These are phyloP conservation scores for Orientallactaga sibirica DNA, from an alignment of 2,797 vertebrate genomes.

Conservation along the genomic window DNA sequence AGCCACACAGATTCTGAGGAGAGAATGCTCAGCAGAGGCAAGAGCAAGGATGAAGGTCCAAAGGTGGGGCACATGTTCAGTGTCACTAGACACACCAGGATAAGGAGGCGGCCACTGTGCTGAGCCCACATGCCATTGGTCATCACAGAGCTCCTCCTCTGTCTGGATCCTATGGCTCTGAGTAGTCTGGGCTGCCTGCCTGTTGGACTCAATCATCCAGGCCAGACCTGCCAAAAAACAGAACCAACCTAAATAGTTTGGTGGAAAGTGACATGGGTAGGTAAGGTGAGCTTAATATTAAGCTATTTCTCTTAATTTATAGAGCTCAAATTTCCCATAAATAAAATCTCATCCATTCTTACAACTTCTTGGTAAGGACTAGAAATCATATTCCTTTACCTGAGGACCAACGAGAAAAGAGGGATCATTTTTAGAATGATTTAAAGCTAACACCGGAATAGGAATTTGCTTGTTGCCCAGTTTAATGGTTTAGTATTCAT, in stretches of 20 bases:
- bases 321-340: constrained; percentile 53
- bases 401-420: neutral
- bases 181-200: neutral
- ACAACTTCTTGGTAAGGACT: constrained; percentile 52
- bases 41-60: neutral
- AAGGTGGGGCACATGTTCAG: neutral
- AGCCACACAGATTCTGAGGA: constrained; percentile 3
- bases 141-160: neutral
- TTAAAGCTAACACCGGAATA: constrained; percentile 52
- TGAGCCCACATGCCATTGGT: neutral
- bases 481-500: constrained; percentile 30
- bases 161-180: neutral
- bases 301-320: constrained; percentile 63
- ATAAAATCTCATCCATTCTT: constrained; percentile 58
- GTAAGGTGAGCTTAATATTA: constrained; percentile 30
- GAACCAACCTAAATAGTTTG: constrained; percentile 13
- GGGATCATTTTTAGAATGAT: constrained; percentile 2
- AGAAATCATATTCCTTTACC: constrained; percentile 48
- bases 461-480: constrained; percentile 10
- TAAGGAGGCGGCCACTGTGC: neutral
- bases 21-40: neutral
- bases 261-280: neutral
- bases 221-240: neutral
- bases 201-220: neutral
- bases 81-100: neutral